phyloP scores from a whole-genome alignment of 2,888 invertebrate species.

The Limenitis camilla region DNA sequence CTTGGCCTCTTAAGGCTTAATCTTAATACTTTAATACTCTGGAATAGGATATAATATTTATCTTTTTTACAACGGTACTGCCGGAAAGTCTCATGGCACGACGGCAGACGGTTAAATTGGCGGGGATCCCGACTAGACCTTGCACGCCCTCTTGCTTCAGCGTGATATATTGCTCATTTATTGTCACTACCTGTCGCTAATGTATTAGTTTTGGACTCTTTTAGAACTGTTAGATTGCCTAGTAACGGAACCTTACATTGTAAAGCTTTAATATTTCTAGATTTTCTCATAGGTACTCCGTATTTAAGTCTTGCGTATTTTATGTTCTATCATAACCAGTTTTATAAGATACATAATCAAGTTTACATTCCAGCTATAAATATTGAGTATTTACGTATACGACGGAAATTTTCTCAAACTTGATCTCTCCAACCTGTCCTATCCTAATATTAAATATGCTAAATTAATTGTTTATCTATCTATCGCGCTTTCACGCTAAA shows the following conservation, averaged over 20 bases:
- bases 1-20: too few species aligned
- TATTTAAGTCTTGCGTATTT: too few species aligned
- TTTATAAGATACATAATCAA: too few species aligned
- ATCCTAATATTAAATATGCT: too few species aligned
- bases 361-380: too few species aligned
- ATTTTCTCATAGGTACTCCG: too few species aligned
- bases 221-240: not conserved
- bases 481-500: too few species aligned
- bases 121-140: constrained; percentile 35
- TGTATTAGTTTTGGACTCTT: constrained; percentile 4
- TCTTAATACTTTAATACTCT: not conserved
- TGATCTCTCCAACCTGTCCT: too few species aligned
- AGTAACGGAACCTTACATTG: not conserved
- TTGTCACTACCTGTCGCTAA: constrained; percentile 22
- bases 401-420: too few species aligned
- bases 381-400: too few species aligned
- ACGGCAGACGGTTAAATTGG: constrained; percentile 28
- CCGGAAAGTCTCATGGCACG: constrained; percentile 18
- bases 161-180: constrained; percentile 40
- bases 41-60: not conserved
- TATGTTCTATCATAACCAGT: too few species aligned
- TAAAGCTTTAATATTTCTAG: not conserved
- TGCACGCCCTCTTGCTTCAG: constrained; percentile 35
- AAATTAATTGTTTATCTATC: too few species aligned
- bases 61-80: not conserved